Evolutionary conservation across 2,797 vertebrate species (phyloP).

Genomic region (Mycteria americana): DNA sequence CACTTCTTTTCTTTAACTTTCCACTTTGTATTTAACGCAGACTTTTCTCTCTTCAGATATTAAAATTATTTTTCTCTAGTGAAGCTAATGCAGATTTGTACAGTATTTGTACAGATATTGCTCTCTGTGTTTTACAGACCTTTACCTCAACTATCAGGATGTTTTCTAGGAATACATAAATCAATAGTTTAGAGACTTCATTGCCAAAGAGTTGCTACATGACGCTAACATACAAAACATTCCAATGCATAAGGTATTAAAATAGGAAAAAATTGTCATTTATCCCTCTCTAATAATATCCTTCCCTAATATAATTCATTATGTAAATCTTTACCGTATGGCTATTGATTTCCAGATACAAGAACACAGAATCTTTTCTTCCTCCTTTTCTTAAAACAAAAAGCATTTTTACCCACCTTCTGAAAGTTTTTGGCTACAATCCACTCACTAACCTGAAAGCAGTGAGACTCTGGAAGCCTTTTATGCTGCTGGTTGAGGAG

Average conservation of each 20-base stretch:
- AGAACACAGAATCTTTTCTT: neutral
- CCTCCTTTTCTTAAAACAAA: neutral
- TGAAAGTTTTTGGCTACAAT: neutral
- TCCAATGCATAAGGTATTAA: neutral
- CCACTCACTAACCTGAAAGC: neutral
- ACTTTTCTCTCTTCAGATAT: neutral
- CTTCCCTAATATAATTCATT: neutral
- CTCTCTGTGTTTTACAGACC: neutral
- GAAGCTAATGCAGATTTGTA: neutral
- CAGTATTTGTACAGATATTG: neutral
- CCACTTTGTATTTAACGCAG: neutral
- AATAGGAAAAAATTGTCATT: neutral
- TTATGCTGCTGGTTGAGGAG: neutral
- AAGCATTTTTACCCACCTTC: neutral
- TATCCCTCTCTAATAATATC: neutral
- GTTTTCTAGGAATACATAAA: neutral
- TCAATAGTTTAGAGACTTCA: neutral
- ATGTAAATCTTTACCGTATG: neutral
- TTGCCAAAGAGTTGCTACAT: neutral
- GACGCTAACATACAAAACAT: neutral
- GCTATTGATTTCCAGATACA: neutral
- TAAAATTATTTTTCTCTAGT: neutral
- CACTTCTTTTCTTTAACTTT: neutral
- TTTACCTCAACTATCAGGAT: neutral
- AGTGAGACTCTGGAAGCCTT: neutral